Conservation (phyloP, 2,113 vertebrate genomes). For the Pan paniscus region DNA sequence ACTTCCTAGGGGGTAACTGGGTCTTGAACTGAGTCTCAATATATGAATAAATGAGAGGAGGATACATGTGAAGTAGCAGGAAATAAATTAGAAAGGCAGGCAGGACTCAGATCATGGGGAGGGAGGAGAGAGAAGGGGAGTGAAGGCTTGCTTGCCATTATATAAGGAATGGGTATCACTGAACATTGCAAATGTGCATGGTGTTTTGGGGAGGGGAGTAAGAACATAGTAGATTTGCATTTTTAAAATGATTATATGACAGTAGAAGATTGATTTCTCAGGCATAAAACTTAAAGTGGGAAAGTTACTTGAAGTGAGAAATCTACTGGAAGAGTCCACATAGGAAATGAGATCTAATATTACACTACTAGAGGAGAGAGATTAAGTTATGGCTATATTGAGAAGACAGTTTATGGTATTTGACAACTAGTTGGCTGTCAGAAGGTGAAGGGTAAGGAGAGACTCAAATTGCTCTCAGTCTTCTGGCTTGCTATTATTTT, state of each 20-base stretch:
- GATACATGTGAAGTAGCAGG: background rate
- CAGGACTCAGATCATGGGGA: background rate
- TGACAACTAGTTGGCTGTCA: background rate
- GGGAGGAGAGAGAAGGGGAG: background rate
- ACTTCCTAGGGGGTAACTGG: background rate
- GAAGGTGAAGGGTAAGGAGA: background rate
- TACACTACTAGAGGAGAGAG: background rate
- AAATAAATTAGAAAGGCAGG: background rate
- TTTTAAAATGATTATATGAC: conserved; percentile 34
- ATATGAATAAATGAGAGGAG: background rate
- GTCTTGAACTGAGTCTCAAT: background rate
- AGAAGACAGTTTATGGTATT: conserved; percentile 3
- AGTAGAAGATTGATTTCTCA: conserved; percentile 38
- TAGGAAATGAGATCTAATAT: background rate
- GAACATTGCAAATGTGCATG: background rate
- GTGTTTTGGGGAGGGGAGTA: background rate
- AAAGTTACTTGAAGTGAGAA: background rate
- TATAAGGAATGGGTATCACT: background rate
- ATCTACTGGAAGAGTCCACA: background rate
- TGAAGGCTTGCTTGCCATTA: background rate
- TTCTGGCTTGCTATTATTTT: background rate
- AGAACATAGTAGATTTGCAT: background rate
- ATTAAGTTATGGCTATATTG: conserved; percentile 19
- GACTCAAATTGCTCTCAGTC: background rate
- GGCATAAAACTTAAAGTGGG: conserved; percentile 2